Base-by-base conservation (phyloP, 2,888 invertebrate genomes). In the Cartodere bifasciata region DNA sequence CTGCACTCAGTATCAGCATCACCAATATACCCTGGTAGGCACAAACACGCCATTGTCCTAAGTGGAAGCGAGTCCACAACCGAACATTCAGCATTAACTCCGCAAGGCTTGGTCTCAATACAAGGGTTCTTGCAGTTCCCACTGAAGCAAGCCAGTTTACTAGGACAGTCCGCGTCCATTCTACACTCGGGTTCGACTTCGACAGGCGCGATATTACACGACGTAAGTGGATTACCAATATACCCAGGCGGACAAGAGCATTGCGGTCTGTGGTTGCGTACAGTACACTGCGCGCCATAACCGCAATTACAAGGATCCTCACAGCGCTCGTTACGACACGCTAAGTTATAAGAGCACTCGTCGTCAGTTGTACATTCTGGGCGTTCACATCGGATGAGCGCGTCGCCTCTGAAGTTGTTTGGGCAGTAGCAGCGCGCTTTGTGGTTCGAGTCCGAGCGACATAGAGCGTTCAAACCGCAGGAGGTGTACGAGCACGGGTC, bases 21-120 rank as follows among this genome's bases (percentile, higher is more conserved):
- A 42, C 90, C 90, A 43, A 79, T 69, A 47, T 75, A 81, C 38
- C 86, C 86, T 36, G 75, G 75, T 38, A 81, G 70, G 53, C 90
- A 91, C 50, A 82, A 75, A 55, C 90, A 90, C 35, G 84, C 75
- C 73, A 90, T 83, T 4, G 87, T 86, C 44, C 88, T 72, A 60
- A 86, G 69, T 4, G 90, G 90, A 40, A 88, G 60, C 0, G 86
- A 85, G 50, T 88, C 82, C 13, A 86, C 76, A 6, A 90, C 88
- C 5, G 76, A 71, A 53, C 91, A 91, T 42, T 78, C 70, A 1
- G 90, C 86, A 51, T 81, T 77, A 20, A 64, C 53, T 10, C 86
- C 86, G 50, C 87, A 90, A 1, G 88, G 85, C 50, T 72, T 70
- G 2, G 78, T 79, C 36, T 76, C 71, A 4, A 62, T 53, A 53